phyloP scores from a whole-genome alignment of 1,140 invertebrate genomes.

The Aphelenchoides besseyi region DNA sequence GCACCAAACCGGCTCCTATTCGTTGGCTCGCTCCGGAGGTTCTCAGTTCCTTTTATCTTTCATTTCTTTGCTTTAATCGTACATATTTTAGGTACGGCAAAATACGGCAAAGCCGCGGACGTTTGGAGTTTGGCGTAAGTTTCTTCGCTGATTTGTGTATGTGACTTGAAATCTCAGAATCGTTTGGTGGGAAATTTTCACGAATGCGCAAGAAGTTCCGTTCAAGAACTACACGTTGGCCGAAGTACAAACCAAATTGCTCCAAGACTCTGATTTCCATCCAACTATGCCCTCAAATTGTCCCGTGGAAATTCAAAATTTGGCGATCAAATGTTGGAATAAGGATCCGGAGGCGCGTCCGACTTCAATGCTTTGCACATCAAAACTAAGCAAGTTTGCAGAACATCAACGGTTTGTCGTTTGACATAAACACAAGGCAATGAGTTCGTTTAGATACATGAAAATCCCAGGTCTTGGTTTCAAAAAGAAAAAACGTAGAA shows the following conservation, averaged over 20 bases:
- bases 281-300: conserved; percentile 16
- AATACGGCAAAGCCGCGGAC: conserved; percentile 31
- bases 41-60: conserved; percentile 12
- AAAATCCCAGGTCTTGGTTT: too few species aligned
- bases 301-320: conserved; percentile 14
- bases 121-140: conserved; percentile 39
- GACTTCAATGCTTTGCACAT: too few species aligned
- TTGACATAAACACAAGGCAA: too few species aligned
- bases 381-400: too few species aligned
- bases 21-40: conserved; percentile 44
- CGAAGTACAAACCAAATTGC: conserved; percentile 21
- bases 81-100: conserved; percentile 1
- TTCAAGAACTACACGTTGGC: conserved; percentile 26
- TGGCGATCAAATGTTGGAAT: conserved; percentile 1
- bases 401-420: too few species aligned
- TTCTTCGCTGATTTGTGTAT: neutral
- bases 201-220: conserved; percentile 16
- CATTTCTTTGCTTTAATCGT: too few species aligned
- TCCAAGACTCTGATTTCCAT: conserved; percentile 13
- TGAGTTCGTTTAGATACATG: too few species aligned
- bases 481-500: too few species aligned
- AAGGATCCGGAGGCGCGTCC: conserved; percentile 7
- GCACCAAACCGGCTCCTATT: conserved; percentile 37
- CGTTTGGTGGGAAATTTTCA: conserved; percentile 47
- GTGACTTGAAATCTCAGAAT: conserved; percentile 8